These are phyloP conservation scores for Hippocampus zosterae DNA, from an alignment of 2,113 vertebrate genomes.

Conservation along the genomic window DNA sequence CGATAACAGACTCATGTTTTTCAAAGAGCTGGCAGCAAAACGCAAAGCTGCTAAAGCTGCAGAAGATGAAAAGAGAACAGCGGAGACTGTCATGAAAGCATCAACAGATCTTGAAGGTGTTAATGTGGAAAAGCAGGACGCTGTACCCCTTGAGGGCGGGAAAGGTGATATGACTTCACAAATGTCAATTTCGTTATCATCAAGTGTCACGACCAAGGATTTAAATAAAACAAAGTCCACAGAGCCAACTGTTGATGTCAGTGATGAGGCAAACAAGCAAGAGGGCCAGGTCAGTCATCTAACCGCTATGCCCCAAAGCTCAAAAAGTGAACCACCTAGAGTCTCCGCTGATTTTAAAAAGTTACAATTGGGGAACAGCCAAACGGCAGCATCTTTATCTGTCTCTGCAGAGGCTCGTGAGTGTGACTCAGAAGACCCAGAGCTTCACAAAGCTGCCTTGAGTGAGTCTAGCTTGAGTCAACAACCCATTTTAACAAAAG, in stretches of 20 bases:
- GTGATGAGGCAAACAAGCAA: constrained; percentile 12
- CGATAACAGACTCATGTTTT: constrained; percentile 50
- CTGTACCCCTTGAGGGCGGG: constrained; percentile 12
- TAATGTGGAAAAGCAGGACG: constrained; percentile 14
- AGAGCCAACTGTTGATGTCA: constrained; percentile 13
- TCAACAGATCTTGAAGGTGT: constrained; percentile 2
- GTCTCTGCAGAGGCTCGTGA: constrained; percentile 37
- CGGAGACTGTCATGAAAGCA: constrained; percentile 11
- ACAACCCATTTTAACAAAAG: constrained; percentile 7
- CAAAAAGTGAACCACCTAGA: constrained; percentile 20
- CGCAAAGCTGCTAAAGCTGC: constrained; percentile 46
- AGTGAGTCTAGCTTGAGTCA: constrained; percentile 8
- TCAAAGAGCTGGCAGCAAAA: constrained; percentile 63
- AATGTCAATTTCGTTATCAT: neutral
- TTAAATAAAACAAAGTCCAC: constrained; percentile 8
- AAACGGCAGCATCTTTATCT: constrained; percentile 15
- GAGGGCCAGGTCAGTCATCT: constrained; percentile 10
- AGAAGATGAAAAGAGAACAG: constrained; percentile 35
- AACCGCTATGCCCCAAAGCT: constrained; percentile 3
- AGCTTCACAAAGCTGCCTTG: constrained; percentile 18
- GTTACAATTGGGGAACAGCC: constrained; percentile 44
- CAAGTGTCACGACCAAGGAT: constrained; percentile 3
- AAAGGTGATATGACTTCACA: neutral
- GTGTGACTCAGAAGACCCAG: constrained; percentile 3
- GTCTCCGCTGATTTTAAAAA: constrained; percentile 64